Evolutionary conservation across 2,797 vertebrate genomes (phyloP), one percentile per base, ranked within the genome.

Genomic region (Ispidina lecontei): DNA sequence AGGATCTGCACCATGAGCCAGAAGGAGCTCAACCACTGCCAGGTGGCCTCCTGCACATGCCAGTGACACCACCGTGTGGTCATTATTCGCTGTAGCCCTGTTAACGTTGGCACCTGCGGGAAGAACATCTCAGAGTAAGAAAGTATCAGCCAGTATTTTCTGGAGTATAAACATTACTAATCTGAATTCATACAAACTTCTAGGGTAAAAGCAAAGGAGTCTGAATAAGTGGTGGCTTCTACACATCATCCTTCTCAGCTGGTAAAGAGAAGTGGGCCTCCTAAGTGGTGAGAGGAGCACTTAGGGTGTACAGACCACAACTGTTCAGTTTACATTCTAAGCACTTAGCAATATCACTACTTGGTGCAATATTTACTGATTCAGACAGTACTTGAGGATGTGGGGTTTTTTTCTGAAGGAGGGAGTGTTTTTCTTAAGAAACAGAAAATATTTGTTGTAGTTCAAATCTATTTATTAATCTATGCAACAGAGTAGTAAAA

Each of bases 11-110:
- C 99, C 99, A 25, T 99, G 99, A 62, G 99, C 99, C 97, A 99
- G 97, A 43, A 99, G 98, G 92, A 99, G 97, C 97, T 99, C 99
- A 95, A 99, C 99, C 58, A 99, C 99, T 29, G 99, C 99, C 96
- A 99, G 97, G 97, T 99, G 99, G 70, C 99, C 99, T 80, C 99
- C 99, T 9, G 99, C 99, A 92, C 99, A 99, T 58, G 99, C 99
- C 97, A 99, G 97, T 9, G 99, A 99, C 95, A 99, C 99, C 88
- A 99, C 99, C 35, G 99, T 99, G 97, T 99, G 99, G 97, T 99
- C 99, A 77, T 99, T 99, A 96, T 99, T 99, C 94, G 99, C 98
- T 91, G 99, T 99, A 87, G 99, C 98, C 97, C 99, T 98, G 97
- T 99, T 99, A 94, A 99, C 99, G 31, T 99, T 99, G 97, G 99